These are phyloP conservation scores for Peromyscus nudipes DNA, from an alignment of 2,797 vertebrate species.

Conservation along the genomic window DNA sequence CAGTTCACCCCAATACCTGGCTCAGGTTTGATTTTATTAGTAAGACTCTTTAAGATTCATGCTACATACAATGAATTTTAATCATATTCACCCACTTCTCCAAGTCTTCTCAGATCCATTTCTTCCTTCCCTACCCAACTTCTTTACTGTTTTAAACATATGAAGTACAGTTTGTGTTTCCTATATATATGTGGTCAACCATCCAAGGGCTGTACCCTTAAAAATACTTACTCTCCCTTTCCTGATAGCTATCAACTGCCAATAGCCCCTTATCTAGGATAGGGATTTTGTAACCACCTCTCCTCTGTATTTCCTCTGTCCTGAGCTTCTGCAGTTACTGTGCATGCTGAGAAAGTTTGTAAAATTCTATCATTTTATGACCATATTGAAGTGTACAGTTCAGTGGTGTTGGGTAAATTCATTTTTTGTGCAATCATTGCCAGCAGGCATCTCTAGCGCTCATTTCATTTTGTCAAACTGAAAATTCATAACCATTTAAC, in stretches of 20 bases:
- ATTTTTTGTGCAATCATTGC: not conserved
- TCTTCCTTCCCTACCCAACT: not conserved
- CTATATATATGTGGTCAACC: not conserved
- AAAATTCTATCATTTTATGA: not conserved
- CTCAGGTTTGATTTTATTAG: too few species aligned
- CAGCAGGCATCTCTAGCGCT: not conserved
- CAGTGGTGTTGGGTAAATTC: not conserved
- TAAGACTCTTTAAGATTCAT: too few species aligned
- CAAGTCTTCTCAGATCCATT: not conserved
- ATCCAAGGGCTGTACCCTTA: not conserved
- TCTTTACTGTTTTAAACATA: not conserved
- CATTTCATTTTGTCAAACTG: not conserved
- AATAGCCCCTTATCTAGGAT: not conserved
- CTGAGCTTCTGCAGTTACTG: not conserved
- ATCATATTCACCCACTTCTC: not conserved
- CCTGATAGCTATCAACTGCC: not conserved
- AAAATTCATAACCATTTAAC: not conserved
- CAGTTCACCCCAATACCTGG: too few species aligned
- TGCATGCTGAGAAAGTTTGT: not conserved
- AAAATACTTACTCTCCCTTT: not conserved
- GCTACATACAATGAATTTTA: not conserved
- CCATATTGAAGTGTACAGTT: not conserved
- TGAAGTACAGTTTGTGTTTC: not conserved
- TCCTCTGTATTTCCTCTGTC: not conserved
- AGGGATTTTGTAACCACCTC: not conserved